Percentiles rank a stretch among this genome's conserved stretches.
phyloP scores from a whole-genome alignment of 1,140 invertebrate species.

The Neodiprion virginianus region DNA sequence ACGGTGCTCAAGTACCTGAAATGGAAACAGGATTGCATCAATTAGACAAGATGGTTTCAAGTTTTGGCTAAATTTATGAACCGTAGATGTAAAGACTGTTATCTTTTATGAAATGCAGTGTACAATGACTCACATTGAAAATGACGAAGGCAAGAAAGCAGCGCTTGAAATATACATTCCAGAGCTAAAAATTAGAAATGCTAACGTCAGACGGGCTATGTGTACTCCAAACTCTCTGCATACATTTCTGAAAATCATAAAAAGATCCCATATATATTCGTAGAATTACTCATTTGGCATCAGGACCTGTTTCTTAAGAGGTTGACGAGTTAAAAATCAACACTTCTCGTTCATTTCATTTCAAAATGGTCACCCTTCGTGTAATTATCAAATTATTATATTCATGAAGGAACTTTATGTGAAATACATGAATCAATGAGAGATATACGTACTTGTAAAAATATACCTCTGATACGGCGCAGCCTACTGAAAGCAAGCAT shows the following conservation, averaged over 20 bases:
- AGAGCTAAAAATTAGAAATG: conserved; percentile 83
- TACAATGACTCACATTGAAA: conserved; percentile 78
- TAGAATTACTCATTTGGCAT: not conserved
- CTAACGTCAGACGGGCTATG: conserved; percentile 83
- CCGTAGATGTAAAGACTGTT: too few species aligned
- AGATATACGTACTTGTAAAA: conserved; percentile 85
- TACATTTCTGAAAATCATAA: conserved; percentile 72
- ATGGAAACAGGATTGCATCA: conserved; percentile 18
- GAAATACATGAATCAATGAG: conserved; percentile 10
- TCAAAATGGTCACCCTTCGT: not conserved
- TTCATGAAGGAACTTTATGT: conserved; percentile 16
- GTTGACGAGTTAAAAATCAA: not conserved
- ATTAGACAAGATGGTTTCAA: conserved; percentile 9
- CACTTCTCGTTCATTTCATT: too few species aligned
- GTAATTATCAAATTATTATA: conserved; percentile 25
- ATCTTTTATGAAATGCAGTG: not conserved
- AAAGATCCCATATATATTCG: conserved; percentile 23
- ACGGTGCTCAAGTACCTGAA: conserved; percentile 75
- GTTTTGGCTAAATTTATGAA: conserved; percentile 2
- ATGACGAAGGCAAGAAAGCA: conserved; percentile 93
- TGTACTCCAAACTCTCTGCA: conserved; percentile 90
- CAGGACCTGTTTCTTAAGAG: not conserved
- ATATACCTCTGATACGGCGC: conserved; percentile 86
- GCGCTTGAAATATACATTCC: conserved; percentile 92
- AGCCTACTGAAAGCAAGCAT: conserved; percentile 80